Evolutionary conservation across 2,888 invertebrate species (phyloP).

Genomic region (Lordiphosa andalusiaca): DNA sequence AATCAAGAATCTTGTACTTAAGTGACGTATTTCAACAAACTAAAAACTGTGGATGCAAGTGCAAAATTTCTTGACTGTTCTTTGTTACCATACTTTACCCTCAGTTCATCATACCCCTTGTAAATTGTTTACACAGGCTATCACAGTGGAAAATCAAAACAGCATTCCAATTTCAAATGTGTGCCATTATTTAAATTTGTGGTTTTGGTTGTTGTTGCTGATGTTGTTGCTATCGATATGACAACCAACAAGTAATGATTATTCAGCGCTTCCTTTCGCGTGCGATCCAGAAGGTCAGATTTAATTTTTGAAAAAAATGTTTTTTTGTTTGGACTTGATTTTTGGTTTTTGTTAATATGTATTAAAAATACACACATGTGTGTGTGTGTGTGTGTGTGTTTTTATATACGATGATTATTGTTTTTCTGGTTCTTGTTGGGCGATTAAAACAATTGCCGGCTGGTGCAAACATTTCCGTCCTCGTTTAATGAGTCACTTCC

Average conservation of each 20-base stretch:
- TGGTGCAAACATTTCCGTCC: slow-evolving; percentile 68
- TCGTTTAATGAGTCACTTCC: slow-evolving; percentile 54
- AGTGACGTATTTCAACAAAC: too few relatives aligned
- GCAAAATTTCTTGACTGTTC: too few relatives aligned
- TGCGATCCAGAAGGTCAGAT: slow-evolving; percentile 66
- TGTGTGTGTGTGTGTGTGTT: not conserved
- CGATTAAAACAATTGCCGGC: slow-evolving; percentile 71
- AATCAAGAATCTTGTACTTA: too few relatives aligned
- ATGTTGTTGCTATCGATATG: slow-evolving; percentile 47
- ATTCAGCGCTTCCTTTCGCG: slow-evolving; percentile 69
- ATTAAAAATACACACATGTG: not conserved
- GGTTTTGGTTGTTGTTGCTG: slow-evolving; percentile 1
- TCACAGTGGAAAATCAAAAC: too few relatives aligned
- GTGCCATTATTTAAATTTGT: slow-evolving; percentile 46
- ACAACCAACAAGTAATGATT: slow-evolving; percentile 51
- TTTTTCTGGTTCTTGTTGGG: slow-evolving; percentile 31
- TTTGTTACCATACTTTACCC: too few relatives aligned
- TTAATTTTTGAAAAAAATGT: slow-evolving; percentile 42
- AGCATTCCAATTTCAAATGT: slow-evolving; percentile 30
- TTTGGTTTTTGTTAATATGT: slow-evolving; percentile 2
- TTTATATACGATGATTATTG: slow-evolving; percentile 8
- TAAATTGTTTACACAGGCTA: too few relatives aligned
- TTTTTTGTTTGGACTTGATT: slow-evolving; percentile 4
- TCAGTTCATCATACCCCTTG: too few relatives aligned
- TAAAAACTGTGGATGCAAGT: too few relatives aligned